Conservation (phyloP, 1,140 invertebrate genomes). For the Belonocnema kinseyi region DNA sequence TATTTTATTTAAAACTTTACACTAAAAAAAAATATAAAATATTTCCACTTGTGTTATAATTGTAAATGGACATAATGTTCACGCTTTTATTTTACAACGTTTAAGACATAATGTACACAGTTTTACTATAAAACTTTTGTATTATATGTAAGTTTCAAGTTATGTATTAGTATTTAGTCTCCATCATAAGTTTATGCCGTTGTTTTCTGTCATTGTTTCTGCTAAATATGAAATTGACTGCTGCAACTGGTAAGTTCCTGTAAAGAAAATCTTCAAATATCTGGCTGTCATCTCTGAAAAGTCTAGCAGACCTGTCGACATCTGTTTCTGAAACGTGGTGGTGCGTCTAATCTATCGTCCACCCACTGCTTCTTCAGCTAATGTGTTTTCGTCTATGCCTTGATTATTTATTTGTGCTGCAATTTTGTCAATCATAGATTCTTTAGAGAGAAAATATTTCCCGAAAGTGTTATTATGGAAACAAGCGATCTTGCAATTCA, state of each 20-base stretch:
- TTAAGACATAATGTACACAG: too few species aligned
- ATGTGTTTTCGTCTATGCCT: conserved; percentile 38
- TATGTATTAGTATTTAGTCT: too few species aligned
- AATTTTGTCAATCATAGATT: conserved; percentile 16
- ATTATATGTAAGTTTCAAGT: too few species aligned
- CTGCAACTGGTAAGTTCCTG: conserved; percentile 35
- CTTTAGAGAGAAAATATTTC: background rate
- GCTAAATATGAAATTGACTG: conserved; percentile 42
- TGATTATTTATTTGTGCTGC: conserved; percentile 31
- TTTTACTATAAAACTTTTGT: too few species aligned
- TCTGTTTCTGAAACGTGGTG: conserved; percentile 36
- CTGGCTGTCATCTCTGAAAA: conserved; percentile 39
- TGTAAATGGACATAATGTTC: too few species aligned
- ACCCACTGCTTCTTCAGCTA: conserved; percentile 42
- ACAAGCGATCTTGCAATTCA: too few species aligned
- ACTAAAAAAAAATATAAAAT: too few species aligned
- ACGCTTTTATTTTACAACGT: too few species aligned
- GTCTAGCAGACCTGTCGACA: conserved; percentile 36
- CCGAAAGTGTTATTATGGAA: conserved; percentile 32
- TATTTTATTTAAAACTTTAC: too few species aligned
- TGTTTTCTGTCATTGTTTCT: conserved; percentile 39
- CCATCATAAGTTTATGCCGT: conserved; percentile 19
- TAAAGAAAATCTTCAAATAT: conserved; percentile 38
- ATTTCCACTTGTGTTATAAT: too few species aligned
- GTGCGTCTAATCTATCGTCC: conserved; percentile 36